Evolutionary conservation across 2,888 invertebrate species (phyloP), one percentile per base, ranked within the genome.

Genomic region (Mythimna vitellina): DNA sequence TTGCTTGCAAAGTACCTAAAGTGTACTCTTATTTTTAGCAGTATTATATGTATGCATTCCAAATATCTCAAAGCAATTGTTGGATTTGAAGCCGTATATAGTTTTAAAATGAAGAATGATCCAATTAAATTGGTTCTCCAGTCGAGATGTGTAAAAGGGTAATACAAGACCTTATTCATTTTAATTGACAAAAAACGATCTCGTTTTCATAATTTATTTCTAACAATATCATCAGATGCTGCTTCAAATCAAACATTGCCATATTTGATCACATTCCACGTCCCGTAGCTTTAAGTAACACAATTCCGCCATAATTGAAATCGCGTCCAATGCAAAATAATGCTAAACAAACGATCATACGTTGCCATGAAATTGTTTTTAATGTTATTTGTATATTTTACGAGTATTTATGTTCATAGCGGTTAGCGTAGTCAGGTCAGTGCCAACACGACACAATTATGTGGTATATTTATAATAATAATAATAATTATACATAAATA

Each of bases 401-500:
- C 71, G 75, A 84, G 65, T 80, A 81, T 86, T 87, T 86, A 86
- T 78, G 79, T 85, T 86, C 81, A 82, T 85, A 82, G 82, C 86
- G 76, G 82, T 85, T 79, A 86, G 87, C 86, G 86, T 87, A 87
- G 87, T 89, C 91, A 91, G 88, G 81, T 90, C 90, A 91, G 94
- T 95, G 95, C 94, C 95, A 94, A 94, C 92, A 92, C 72, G 85
- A 86, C 90, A 89, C 88, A 88, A 87, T 89, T 88, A 92, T 92
- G 91, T 93, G 91, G 92, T 93, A 90, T 93, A 86, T 92, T 92
- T 92, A 92, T 89, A 88, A 89, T 92, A 88, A 89, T 92, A n/a
- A n/a, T n/a, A 89, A 91, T 92, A 89, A 91, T 91, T 92, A 93
- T 93, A 93, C 89, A 93, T 94, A 93, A 86, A 90, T 92, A 92